Percentiles rank a stretch among this genome's conserved stretches.
These are phyloP conservation scores for Sander lucioperca DNA, from an alignment of 2,113 vertebrate species.

Conservation along the genomic window DNA sequence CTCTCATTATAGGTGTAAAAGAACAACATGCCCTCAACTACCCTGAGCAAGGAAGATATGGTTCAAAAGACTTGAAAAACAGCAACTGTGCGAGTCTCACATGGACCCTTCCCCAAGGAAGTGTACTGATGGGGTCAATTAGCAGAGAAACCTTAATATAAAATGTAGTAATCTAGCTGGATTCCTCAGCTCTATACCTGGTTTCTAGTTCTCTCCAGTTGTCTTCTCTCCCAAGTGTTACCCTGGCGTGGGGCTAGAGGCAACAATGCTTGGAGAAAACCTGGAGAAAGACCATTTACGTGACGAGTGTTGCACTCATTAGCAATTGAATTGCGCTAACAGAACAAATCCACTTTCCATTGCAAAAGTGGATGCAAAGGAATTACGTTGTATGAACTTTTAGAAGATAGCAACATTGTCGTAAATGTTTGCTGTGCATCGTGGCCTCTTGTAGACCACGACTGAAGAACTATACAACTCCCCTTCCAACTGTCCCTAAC, in stretches of 20 bases:
- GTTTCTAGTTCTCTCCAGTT: slow-evolving; percentile 32
- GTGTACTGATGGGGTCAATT: slow-evolving; percentile 35
- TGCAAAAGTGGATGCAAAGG: slow-evolving; percentile 36
- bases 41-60: slow-evolving; percentile 17
- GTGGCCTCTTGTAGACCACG: slow-evolving; percentile 50
- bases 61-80: slow-evolving; percentile 37
- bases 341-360: slow-evolving; percentile 56
- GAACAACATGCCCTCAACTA: slow-evolving; percentile 40
- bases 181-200: slow-evolving; percentile 47
- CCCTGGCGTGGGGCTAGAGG: background rate
- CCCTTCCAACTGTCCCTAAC: slow-evolving; percentile 26
- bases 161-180: slow-evolving; percentile 41
- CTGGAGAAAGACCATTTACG: slow-evolving; percentile 27
- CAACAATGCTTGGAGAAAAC: slow-evolving; percentile 18
- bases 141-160: slow-evolving; percentile 46
- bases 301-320: slow-evolving; percentile 36
- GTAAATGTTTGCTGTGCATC: slow-evolving; percentile 64
- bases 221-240: background rate
- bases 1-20: slow-evolving; percentile 48
- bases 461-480: slow-evolving; percentile 45
- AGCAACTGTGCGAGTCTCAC: slow-evolving; percentile 39
- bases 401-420: slow-evolving; percentile 27
- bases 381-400: slow-evolving; percentile 28
- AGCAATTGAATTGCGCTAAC: slow-evolving; percentile 43
- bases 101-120: slow-evolving; percentile 36